Base-by-base conservation (phyloP, 2,113 vertebrate genomes). In the Platycercus adscitus region DNA sequence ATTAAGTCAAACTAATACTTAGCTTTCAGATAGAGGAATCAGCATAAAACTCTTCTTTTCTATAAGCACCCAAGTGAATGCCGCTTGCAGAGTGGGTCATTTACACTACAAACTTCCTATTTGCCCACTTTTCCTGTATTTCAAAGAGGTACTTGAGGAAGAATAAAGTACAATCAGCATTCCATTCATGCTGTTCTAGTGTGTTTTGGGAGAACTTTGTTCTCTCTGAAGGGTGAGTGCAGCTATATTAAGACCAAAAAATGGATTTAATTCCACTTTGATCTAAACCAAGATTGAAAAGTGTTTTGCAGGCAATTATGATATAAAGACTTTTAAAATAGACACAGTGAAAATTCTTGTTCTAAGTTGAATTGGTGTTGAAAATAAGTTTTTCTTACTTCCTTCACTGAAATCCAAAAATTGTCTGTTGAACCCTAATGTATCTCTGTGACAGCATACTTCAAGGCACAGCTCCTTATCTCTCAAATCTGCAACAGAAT, bases 101-200 rank as follows among this genome's bases (percentile, higher is more conserved):
- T 90, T 75, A 43, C 24, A 35, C 60, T 55, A 43, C 72, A 86
- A 35, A 83, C 76, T 95, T 93, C 85, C 46, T 35, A 26, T 86
- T 81, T 94, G 26, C 85, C 63, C 46, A 12, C 55, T 93, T 81
- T 28, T 52, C 60, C 60, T 87, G 68, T 43, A 8, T 81, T 96
- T 91, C 79, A 55, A 49, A 93, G 93, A 96, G 82, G 79, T 73
- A 23, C 87, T 96, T 94, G 79, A 95, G 33, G 68, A 79, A 96
- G 79, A 93, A 64, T 91, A 17, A 83, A 91, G 70, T 63, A 78
- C 75, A 96, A 90, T 96, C 66, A 93, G 88, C 88, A 83, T 90
- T 88, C 82, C 46, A 80, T 96, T 96, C 64, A 88, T 61, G 39
- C 25, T 55, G 50, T 79, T 90, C 17, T 23, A 14, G 21, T 76